phyloP scores from a whole-genome alignment of 2,797 vertebrate genomes.

The Tamandua tetradactyla region DNA sequence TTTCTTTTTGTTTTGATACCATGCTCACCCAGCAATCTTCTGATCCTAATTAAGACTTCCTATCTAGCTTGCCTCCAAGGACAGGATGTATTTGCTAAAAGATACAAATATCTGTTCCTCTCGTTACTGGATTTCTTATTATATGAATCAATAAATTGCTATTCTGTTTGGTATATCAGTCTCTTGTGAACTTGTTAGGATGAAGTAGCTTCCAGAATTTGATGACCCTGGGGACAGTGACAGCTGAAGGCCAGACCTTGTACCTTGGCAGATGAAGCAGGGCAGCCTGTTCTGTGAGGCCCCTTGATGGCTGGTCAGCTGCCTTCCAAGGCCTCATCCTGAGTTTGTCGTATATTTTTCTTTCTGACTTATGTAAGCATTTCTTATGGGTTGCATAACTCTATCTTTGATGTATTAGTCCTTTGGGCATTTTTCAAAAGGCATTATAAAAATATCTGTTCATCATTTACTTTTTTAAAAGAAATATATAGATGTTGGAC shows the following conservation, averaged over 20 bases:
- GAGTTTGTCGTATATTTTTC: neutral
- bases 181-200: neutral
- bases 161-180: neutral
- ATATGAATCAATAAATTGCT: neutral
- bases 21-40: neutral
- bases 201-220: constrained; percentile 41
- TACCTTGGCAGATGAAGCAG: neutral
- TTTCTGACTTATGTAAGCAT: neutral
- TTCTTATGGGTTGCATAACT: neutral
- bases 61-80: neutral
- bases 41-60: neutral
- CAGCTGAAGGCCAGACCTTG: neutral
- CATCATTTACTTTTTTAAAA: constrained; percentile 16
- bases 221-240: neutral
- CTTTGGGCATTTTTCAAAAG: neutral
- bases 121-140: neutral
- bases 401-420: neutral
- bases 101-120: neutral
- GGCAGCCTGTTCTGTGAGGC: neutral
- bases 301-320: neutral
- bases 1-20: neutral
- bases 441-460: neutral
- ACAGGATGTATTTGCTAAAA: neutral
- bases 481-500: neutral
- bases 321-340: neutral